phyloP scores from a whole-genome alignment of 2,797 vertebrate genomes.

The Melanogrammus aeglefinus region DNA sequence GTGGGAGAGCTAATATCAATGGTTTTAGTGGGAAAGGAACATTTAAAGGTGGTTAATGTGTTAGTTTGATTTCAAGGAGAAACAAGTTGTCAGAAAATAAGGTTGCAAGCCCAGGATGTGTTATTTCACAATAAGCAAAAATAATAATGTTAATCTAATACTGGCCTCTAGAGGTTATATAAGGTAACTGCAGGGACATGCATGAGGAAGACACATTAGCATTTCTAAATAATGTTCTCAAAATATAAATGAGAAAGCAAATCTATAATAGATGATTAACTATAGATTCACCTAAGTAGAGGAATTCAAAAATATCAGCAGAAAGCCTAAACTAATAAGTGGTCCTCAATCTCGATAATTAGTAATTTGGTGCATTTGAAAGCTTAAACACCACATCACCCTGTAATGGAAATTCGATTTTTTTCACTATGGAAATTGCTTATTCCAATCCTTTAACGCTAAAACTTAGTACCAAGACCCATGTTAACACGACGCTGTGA shows the following conservation, averaged over 20 bases:
- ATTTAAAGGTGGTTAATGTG: constrained; percentile 20
- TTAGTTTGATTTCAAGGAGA: not conserved
- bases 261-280: not conserved
- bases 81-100: not conserved
- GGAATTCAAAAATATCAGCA: not conserved
- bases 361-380: not conserved
- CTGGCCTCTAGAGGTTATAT: constrained; percentile 60
- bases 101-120: not conserved
- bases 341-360: not conserved
- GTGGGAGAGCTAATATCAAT: constrained; percentile 28
- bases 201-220: not conserved
- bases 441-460: constrained; percentile 25
- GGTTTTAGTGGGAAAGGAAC: constrained; percentile 23
- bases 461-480: not conserved
- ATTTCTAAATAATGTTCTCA: not conserved
- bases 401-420: not conserved
- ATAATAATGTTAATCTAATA: constrained; percentile 13
- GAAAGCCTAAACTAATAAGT: not conserved
- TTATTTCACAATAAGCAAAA: not conserved
- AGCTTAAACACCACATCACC: not conserved
- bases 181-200: not conserved
- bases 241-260: not conserved
- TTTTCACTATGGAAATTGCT: not conserved
- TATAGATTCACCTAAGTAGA: not conserved
- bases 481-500: not conserved